phyloP scores from a whole-genome alignment of 2,797 vertebrate genomes.

The Lagorchestes hirsutus region DNA sequence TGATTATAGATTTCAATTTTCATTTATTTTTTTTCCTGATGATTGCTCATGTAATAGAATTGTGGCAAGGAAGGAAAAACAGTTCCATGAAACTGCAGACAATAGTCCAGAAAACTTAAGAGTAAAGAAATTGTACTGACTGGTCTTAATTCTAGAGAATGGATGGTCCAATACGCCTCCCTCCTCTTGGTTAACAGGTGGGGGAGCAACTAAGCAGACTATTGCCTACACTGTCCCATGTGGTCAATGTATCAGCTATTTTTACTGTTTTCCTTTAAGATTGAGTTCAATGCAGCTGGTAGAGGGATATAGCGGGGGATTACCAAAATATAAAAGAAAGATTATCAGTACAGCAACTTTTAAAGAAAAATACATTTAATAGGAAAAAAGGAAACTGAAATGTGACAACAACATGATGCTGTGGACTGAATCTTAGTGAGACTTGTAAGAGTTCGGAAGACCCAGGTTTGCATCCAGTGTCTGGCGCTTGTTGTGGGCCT shows the following conservation, averaged over 20 bases:
- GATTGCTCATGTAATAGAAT: neutral
- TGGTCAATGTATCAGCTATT: neutral
- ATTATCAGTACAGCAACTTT: neutral
- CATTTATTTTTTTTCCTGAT: neutral
- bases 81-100: conserved; percentile 1
- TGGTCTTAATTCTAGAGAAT: neutral
- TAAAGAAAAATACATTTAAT: neutral
- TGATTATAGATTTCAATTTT: neutral
- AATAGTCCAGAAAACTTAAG: neutral
- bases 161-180: neutral
- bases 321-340: neutral
- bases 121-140: neutral
- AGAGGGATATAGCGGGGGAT: neutral
- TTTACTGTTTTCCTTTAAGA: neutral
- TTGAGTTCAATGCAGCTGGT: neutral
- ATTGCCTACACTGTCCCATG: neutral
- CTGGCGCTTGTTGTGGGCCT: neutral
- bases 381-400: neutral
- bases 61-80: neutral
- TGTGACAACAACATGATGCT: neutral
- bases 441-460: neutral
- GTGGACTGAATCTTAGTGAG: neutral
- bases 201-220: neutral
- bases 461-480: neutral
- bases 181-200: neutral